Evolutionary conservation across 1,140 invertebrate genomes (phyloP), one percentile per base, ranked within the genome.

Genomic region (Homalodisca vitripennis): DNA sequence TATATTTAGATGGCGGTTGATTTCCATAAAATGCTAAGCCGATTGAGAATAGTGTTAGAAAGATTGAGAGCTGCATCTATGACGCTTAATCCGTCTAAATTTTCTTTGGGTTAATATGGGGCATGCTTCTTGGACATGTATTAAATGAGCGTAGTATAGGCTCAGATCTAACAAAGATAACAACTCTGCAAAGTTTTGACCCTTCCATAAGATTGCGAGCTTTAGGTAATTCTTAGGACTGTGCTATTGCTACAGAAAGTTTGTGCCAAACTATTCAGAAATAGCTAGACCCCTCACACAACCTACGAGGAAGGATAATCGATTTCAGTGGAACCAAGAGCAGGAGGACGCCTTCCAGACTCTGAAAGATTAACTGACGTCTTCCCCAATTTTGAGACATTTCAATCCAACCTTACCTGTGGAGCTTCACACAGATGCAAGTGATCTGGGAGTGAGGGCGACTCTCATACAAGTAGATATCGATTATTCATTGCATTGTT

Each of bases 71-170:
- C 66, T 51, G 73, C 73, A 46, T 72, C 75, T 17, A 69, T 78
- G 20, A 77, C 72, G 0, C 64, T 77, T 3, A 76, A 77, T 60
- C 32, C 71, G 13, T 57, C 75, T 14, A 79, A 80, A 64, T 79
- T 76, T 66, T n/a, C 75, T 20, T 78, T 80, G 46, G 76, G 69
- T 31, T 69, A 74, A 22, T 71, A 67, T n/a, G 66, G 73, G 64
- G 34, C 32, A 77, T 73, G 69, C 78, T 78, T 70, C 73, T 81
- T 13, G 79, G 79, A 3, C 75, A 75, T 60, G n/a, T 73, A 3
- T 71, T 81, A 31, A 69, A 75, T 32, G n/a, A 51, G 0, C 68
- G 77, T 20, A 78, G 78, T 2, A 66, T 83, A 0, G 47, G 70
- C 3, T 74, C 76, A 0, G 77, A 80, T 62, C 77, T 78, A 1